These are phyloP conservation scores for Apotomis capreana DNA, from an alignment of 2,888 invertebrate genomes.

Conservation along the genomic window DNA sequence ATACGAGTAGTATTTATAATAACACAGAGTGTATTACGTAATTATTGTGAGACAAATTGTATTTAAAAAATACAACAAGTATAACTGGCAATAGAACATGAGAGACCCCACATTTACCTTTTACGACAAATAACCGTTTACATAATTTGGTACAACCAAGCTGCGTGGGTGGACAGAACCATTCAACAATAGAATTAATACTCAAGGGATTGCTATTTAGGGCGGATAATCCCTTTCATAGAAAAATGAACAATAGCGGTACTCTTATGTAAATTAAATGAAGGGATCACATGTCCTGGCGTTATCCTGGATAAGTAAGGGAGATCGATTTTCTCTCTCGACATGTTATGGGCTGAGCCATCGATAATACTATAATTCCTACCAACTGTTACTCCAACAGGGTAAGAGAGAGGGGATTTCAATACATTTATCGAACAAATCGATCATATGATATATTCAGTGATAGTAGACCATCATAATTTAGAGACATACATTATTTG, in stretches of 20 bases:
- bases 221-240: conserved; percentile 77
- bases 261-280: conserved; percentile 80
- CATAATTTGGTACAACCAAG: conserved; percentile 1
- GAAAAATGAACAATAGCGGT: conserved; percentile 74
- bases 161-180: conserved; percentile 47
- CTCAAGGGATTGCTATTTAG: conserved; percentile 74
- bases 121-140: neutral
- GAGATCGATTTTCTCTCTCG: conserved; percentile 61
- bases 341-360: conserved; percentile 56
- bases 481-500: no score
- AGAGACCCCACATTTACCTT: no score
- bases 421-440: conserved; percentile 4
- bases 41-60: no score
- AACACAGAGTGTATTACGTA: no score
- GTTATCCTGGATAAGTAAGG: conserved; percentile 59
- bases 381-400: conserved; percentile 58
- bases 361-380: conserved; percentile 51
- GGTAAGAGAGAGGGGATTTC: conserved; percentile 41
- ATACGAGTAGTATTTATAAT: no score
- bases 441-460: conserved; percentile 10
- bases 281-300: conserved; percentile 65
- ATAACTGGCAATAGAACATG: no score
- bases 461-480: no score
- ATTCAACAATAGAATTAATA: conserved; percentile 67
- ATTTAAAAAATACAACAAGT: no score